Percentiles rank a stretch among this genome's conserved stretches.
phyloP scores from a whole-genome alignment of 2,113 vertebrate species.

The Coturnix japonica region DNA sequence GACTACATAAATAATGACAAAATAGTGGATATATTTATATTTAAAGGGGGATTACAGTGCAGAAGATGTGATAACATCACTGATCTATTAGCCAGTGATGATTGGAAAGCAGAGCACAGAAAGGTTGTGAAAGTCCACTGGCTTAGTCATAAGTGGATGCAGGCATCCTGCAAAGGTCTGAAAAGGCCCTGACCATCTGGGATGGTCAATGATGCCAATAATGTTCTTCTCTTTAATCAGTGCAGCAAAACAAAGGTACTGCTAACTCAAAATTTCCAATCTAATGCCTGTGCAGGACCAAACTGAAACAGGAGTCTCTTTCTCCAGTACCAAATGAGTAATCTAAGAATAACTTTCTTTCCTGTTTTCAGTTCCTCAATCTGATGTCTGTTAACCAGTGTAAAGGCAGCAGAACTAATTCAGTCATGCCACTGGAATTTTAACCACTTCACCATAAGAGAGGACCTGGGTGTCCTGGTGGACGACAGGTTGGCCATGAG shows the following conservation, averaged over 20 bases:
- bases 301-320: background rate
- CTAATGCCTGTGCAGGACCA: background rate
- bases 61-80: background rate
- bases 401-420: background rate
- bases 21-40: background rate
- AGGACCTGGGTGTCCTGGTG: too few relatives aligned
- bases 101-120: background rate
- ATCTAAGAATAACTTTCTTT: background rate
- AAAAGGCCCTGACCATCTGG: background rate
- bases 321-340: background rate
- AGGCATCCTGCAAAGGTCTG: background rate
- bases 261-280: background rate
- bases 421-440: background rate
- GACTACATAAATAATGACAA: background rate
- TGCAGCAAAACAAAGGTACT: background rate
- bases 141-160: background rate
- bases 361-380: background rate
- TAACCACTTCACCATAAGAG: background rate
- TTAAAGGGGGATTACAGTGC: background rate
- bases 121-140: background rate
- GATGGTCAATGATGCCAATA: background rate
- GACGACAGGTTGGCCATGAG: too few relatives aligned
- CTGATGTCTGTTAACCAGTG: background rate
- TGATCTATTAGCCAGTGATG: background rate
- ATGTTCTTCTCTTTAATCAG: background rate